Base-by-base conservation (phyloP, 2,113 vertebrate species). In the Charadrius vociferus region DNA sequence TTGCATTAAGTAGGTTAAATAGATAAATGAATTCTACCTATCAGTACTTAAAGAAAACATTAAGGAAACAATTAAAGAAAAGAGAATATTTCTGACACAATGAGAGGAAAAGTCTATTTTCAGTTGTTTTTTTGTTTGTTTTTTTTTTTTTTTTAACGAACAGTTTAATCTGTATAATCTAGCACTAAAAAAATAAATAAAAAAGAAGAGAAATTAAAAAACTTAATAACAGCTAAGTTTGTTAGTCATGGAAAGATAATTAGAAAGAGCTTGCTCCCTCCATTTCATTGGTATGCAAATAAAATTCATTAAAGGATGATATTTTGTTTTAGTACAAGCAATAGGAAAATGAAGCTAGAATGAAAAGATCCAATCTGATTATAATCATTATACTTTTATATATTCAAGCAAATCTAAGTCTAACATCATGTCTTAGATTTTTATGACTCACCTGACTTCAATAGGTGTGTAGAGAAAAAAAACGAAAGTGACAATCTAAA, bases 251-350 rank as follows among this genome's bases (percentile, higher is more conserved):
- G 96, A 95, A 94, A 84, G 41, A 93, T 96, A 96, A 97, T 96
- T 97, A 94, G 83, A 90, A 94, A 88, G 43, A 95, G 32, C 74
- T 87, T 81, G 83, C 43, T 84, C 29, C 3, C 20, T 93, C 39
- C 12, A 36, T 93, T 96, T 96, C 59, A 94, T 93, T 95, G 94
- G 49, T 86, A 95, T 96, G 91, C 73, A 98, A 97, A 97, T 91
- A 92, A 95, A 97, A 96, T 96, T 93, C 36, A 92, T 95, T 93
- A 95, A 95, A 92, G 80, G 65, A 49, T 95, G 80, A 92, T 96
- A 95, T 34, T 96, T 94, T 91, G 19, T 39, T 93, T 74, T 50
- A 36, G 30, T 66, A 49, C 7, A 58, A 73, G 8, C 15, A 79
- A 23, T 62, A 71, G 34, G 32, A 67, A 90, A 71, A 85, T 32